Evolutionary conservation across 2,797 vertebrate genomes (phyloP).

Genomic region (Molossus molossus): DNA sequence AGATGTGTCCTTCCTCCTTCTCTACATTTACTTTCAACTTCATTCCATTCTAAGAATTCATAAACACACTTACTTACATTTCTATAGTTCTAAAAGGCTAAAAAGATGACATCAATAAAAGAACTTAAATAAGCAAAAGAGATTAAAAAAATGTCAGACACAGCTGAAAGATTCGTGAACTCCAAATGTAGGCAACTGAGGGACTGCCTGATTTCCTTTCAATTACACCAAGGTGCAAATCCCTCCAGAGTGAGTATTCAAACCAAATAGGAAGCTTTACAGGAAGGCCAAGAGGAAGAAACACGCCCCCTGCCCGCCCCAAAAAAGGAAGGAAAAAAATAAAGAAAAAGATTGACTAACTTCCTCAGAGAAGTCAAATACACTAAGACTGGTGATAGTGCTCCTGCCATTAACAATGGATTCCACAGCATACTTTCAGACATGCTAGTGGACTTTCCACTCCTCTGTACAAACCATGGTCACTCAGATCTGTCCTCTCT

Average conservation of each 20-base stretch:
- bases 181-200: neutral
- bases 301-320: too few relatives aligned
- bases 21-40: slow-evolving; percentile 47
- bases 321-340: too few relatives aligned
- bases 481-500: neutral
- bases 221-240: neutral
- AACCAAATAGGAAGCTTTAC: neutral
- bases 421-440: neutral
- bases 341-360: neutral
- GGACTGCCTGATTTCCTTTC: neutral
- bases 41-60: slow-evolving; percentile 53
- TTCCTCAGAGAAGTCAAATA: neutral
- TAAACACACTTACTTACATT: slow-evolving; percentile 19
- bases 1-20: neutral
- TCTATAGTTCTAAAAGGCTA: slow-evolving; percentile 4
- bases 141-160: neutral
- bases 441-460: neutral
- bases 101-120: slow-evolving; percentile 61
- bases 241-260: neutral
- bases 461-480: neutral
- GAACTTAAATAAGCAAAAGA: slow-evolving; percentile 38
- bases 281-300: neutral
- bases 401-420: neutral
- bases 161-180: neutral
- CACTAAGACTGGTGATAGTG: neutral